Conservation (phyloP, 64 coral and sea anemone genomes). For the Stichodactyla mertensii region DNA sequence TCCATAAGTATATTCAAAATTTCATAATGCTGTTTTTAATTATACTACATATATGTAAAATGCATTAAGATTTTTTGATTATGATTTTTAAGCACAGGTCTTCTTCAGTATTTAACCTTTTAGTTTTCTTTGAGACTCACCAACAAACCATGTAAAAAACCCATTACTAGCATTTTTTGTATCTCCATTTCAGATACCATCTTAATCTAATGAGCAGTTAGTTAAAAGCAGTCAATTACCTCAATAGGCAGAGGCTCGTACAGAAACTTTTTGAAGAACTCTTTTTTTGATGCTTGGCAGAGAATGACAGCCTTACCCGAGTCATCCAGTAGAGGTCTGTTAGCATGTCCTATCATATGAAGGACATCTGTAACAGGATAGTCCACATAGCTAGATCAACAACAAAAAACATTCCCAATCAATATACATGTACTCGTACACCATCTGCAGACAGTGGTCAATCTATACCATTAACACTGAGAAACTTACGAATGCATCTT, state of each 20-base stretch:
- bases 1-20: too few relatives aligned
- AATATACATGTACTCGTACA: not conserved
- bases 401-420: not conserved
- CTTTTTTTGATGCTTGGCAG: constrained; percentile 97
- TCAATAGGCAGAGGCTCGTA: constrained; percentile 97
- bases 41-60: too few relatives aligned
- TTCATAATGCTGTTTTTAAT: too few relatives aligned
- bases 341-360: constrained; percentile 87
- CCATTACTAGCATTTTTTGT: too few relatives aligned
- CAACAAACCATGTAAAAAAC: too few relatives aligned
- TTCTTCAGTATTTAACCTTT: too few relatives aligned
- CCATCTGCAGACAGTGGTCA: not conserved
- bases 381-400: constrained; percentile 65
- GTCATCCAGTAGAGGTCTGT: constrained; percentile 85
- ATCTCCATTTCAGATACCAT: too few relatives aligned
- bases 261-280: constrained; percentile 98
- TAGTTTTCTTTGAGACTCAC: too few relatives aligned
- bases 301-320: constrained; percentile 97
- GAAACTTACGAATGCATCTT: constrained; percentile 96
- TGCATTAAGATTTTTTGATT: too few relatives aligned
- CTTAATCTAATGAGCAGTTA: too few relatives aligned
- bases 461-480: not conserved
- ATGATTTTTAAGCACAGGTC: too few relatives aligned
- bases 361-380: constrained; percentile 94
- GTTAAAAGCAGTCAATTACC: constrained; percentile 26